These are phyloP conservation scores for Eupithecia pulchellata DNA, from an alignment of 2,888 invertebrate species.

Conservation along the genomic window DNA sequence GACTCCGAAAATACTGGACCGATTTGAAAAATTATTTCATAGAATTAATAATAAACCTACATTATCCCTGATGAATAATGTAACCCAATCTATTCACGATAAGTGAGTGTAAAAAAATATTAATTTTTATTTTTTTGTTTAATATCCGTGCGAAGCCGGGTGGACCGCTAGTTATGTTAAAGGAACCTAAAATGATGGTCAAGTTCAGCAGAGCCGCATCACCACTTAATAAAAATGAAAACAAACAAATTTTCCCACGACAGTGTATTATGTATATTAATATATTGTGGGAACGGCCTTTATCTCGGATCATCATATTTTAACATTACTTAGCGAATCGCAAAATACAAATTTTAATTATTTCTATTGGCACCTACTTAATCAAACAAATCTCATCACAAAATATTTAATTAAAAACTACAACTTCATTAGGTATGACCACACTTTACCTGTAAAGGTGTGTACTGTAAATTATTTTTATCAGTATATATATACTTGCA, in stretches of 20 bases:
- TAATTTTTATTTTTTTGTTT: no score
- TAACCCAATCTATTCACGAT: no score
- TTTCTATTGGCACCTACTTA: neutral
- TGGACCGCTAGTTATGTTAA: neutral
- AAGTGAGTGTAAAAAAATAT: no score
- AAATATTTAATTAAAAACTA: neutral
- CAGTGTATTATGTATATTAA: slow-evolving; percentile 12
- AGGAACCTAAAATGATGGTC: slow-evolving; percentile 7
- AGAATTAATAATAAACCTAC: no score
- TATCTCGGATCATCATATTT: slow-evolving; percentile 17
- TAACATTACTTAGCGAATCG: slow-evolving; percentile 12
- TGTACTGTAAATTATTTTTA: slow-evolving; percentile 9
- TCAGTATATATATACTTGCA: neutral
- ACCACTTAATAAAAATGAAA: neutral
- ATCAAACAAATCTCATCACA: neutral
- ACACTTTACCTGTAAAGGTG: neutral
- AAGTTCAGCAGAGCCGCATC: neutral
- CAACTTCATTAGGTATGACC: neutral
- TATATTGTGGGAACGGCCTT: slow-evolving; percentile 30
- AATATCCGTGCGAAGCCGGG: no score
- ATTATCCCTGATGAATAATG: no score
- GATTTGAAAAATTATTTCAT: no score
- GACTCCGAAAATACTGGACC: no score
- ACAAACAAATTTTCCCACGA: slow-evolving; percentile 25
- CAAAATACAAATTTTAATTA: slow-evolving; percentile 10